These are phyloP conservation scores for Hydra vulgaris DNA, from an alignment of 30 jellyfish, hydroid and myxozoan genomes.

Conservation along the genomic window DNA sequence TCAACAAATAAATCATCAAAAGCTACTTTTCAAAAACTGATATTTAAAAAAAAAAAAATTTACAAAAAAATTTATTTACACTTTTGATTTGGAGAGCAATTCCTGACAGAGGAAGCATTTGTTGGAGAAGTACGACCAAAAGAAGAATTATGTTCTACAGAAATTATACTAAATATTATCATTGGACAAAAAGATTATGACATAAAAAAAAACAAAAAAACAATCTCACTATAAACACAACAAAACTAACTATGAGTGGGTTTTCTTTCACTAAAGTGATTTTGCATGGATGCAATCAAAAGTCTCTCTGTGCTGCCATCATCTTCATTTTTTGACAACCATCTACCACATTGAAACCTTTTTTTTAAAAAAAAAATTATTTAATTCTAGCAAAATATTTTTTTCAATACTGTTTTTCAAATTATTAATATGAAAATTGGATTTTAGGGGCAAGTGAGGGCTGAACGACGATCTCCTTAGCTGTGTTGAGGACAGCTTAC, in stretches of 20 bases:
- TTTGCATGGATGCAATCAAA: conserved; percentile 48
- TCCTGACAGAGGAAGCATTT: conserved; percentile 5
- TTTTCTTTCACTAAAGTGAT: conserved; percentile 18
- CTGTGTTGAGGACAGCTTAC: too few species aligned
- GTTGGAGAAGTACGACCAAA: background rate
- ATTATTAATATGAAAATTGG: too few species aligned
- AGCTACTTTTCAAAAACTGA: too few species aligned
- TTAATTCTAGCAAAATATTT: conserved; percentile 1
- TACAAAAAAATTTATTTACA: background rate
- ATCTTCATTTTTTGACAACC: conserved; percentile 81
- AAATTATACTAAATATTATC: background rate
- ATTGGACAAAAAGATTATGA: too few species aligned
- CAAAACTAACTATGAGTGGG: background rate
- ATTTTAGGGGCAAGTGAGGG: too few species aligned
- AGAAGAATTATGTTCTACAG: background rate
- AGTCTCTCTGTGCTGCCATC: conserved; percentile 91
- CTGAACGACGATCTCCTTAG: too few species aligned
- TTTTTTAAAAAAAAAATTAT: background rate
- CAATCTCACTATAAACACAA: background rate
- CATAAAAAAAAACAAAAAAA: background rate
- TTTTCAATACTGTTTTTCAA: too few species aligned
- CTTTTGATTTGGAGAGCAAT: background rate
- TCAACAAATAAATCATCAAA: background rate
- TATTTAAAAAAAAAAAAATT: too few species aligned
- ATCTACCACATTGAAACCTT: conserved; percentile 90